Percentiles rank a stretch among this genome's conserved stretches.
Conservation (phyloP, 2,797 vertebrate species). For the Rhynchonycteris naso region DNA sequence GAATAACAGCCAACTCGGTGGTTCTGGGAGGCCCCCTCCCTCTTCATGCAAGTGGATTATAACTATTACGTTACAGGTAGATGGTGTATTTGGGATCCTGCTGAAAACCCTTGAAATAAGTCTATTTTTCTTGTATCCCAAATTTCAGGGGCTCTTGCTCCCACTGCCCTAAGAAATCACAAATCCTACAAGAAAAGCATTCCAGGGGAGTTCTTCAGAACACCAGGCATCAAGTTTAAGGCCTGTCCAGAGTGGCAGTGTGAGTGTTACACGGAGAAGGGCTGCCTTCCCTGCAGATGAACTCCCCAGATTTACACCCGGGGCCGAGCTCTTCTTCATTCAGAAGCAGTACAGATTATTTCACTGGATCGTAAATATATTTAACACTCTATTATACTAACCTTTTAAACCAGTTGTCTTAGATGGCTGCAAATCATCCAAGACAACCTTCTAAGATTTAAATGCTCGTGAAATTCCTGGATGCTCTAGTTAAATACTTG, state of each 20-base stretch:
- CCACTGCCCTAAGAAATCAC: constrained; percentile 18
- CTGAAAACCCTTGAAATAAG: constrained; percentile 58
- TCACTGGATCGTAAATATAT: constrained; percentile 74
- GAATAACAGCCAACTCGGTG: not conserved
- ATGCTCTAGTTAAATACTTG: constrained; percentile 54
- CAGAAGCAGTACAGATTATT: constrained; percentile 68
- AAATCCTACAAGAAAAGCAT: not conserved
- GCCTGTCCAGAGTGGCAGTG: not conserved
- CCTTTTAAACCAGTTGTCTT: constrained; percentile 77
- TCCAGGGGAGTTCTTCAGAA: constrained; percentile 14
- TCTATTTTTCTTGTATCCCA: constrained; percentile 49
- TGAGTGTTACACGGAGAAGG: not conserved
- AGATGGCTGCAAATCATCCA: constrained; percentile 63
- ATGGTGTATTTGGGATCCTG: constrained; percentile 28
- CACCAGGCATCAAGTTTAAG: not conserved
- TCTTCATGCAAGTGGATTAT: not conserved
- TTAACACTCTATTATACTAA: constrained; percentile 78
- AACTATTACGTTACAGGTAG: constrained; percentile 56
- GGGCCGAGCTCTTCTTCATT: constrained; percentile 59
- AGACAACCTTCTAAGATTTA: constrained; percentile 64
- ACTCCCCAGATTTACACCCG: constrained; percentile 52
- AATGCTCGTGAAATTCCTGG: constrained; percentile 51
- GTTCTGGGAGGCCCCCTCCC: not conserved
- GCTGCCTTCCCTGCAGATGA: constrained; percentile 41
- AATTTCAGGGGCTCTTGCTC: constrained; percentile 35